phyloP scores from a whole-genome alignment of 2,797 vertebrate genomes.

The Diplodus puntazzo region DNA sequence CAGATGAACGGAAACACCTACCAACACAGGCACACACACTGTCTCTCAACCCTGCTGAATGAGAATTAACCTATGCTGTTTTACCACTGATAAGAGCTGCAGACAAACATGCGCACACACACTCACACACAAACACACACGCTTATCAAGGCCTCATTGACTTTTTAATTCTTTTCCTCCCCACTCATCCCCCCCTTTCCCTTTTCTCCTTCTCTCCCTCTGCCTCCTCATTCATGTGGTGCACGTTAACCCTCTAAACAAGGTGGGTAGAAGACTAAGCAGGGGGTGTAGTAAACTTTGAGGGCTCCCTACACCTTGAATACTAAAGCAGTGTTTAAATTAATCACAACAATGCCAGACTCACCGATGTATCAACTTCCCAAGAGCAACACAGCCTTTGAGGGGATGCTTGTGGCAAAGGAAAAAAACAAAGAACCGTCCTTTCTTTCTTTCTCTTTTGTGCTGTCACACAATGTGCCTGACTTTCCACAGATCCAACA shows the following conservation, averaged over 20 bases:
- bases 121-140: constrained; percentile 34
- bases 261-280: constrained; percentile 14
- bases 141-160: constrained; percentile 69
- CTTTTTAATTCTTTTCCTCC: constrained; percentile 67
- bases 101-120: constrained; percentile 50
- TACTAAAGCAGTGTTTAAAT: constrained; percentile 46
- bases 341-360: constrained; percentile 14
- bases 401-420: constrained; percentile 18
- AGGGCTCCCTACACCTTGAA: constrained; percentile 28
- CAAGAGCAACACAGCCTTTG: constrained; percentile 4
- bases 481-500: constrained; percentile 28
- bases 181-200: constrained; percentile 29
- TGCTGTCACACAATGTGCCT: constrained; percentile 51
- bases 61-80: constrained; percentile 74
- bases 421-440: constrained; percentile 16
- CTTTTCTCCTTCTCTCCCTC: constrained; percentile 2
- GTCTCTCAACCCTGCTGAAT: constrained; percentile 57
- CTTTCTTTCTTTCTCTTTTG: constrained; percentile 35
- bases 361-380: constrained; percentile 22
- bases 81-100: constrained; percentile 67
- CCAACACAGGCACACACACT: constrained; percentile 25
- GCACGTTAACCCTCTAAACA: constrained; percentile 49
- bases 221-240: constrained; percentile 38
- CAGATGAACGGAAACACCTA: not conserved
- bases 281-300: constrained; percentile 20